Percentiles rank a stretch among this genome's conserved stretches.
Conservation (phyloP, 2,113 vertebrate genomes). For the Oreochromis aureus region DNA sequence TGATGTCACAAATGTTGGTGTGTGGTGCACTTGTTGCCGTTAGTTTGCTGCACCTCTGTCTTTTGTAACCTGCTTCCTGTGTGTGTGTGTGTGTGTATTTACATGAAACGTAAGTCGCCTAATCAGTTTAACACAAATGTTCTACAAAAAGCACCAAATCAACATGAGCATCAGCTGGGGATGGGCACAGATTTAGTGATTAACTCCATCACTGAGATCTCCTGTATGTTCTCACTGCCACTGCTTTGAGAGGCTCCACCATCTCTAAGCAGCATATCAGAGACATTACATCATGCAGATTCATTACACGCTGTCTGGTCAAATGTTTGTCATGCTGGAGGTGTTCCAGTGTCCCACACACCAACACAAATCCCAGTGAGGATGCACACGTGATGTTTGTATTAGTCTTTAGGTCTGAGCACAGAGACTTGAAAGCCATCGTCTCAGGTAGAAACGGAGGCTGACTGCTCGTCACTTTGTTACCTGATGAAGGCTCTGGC, state of each 20-base stretch:
- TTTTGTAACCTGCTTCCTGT: neutral
- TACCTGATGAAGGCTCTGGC: neutral
- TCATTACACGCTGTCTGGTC: neutral
- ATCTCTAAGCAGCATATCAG: neutral
- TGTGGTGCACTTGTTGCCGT: neutral
- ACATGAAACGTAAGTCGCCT: neutral
- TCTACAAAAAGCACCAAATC: neutral
- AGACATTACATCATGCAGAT: neutral
- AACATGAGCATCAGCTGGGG: neutral
- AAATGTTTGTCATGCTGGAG: neutral
- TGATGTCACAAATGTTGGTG: neutral
- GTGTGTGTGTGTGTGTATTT: neutral
- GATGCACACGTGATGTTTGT: neutral
- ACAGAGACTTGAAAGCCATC: neutral
- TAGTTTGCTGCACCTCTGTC: neutral
- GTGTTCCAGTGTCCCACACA: neutral
- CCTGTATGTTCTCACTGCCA: neutral
- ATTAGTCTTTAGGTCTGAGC: fast-evolving
- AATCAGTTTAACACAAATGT: neutral
- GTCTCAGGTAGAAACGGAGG: neutral
- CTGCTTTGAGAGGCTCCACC: neutral
- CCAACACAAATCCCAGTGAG: neutral
- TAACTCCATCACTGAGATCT: neutral
- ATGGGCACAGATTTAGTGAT: fast-evolving
- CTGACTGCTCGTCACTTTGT: neutral